phyloP scores from a whole-genome alignment of 2,888 invertebrate species.

The Chaetogeoica ovagalla region DNA sequence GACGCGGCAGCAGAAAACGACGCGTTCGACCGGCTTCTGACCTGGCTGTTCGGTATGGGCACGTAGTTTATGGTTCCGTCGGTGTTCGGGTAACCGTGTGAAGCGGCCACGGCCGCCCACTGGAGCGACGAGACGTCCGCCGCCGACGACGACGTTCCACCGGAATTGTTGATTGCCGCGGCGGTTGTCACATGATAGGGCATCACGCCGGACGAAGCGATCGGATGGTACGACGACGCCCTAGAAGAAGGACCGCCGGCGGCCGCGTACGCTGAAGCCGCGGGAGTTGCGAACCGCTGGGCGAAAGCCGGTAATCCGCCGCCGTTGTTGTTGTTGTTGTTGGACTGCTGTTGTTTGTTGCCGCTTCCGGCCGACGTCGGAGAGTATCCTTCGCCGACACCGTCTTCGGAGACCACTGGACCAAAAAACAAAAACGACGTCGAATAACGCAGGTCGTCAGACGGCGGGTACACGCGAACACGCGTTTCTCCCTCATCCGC shows the following conservation, averaged over 20 bases:
- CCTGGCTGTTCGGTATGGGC: constrained; percentile 31
- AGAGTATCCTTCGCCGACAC: constrained; percentile 44
- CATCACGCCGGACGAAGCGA: constrained; percentile 16
- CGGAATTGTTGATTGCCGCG: constrained; percentile 49
- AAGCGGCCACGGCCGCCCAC: constrained; percentile 44
- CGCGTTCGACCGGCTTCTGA: constrained; percentile 14
- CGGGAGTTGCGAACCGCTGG: constrained; percentile 50
- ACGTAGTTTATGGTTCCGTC: constrained; percentile 52
- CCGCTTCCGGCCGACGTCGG: constrained; percentile 11
- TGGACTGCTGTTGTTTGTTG: constrained; percentile 34
- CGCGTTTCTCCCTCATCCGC: no score
- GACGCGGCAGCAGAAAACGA: constrained; percentile 55
- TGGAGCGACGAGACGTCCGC: constrained; percentile 34
- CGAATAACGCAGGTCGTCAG: no score
- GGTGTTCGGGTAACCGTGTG: constrained; percentile 50
- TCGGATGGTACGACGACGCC: constrained; percentile 44
- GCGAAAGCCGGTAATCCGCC: constrained; percentile 55
- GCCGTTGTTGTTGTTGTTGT: not conserved
- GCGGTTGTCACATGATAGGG: constrained; percentile 39
- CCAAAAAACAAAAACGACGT: not conserved
- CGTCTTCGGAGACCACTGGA: constrained; percentile 42
- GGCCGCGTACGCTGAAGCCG: constrained; percentile 34
- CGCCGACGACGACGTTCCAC: constrained; percentile 16
- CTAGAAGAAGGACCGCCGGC: not conserved
- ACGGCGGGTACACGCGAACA: no score